Evolutionary conservation across 2,888 invertebrate genomes (phyloP), one percentile per base, ranked within the genome.

Genomic region (Drepana falcataria): DNA sequence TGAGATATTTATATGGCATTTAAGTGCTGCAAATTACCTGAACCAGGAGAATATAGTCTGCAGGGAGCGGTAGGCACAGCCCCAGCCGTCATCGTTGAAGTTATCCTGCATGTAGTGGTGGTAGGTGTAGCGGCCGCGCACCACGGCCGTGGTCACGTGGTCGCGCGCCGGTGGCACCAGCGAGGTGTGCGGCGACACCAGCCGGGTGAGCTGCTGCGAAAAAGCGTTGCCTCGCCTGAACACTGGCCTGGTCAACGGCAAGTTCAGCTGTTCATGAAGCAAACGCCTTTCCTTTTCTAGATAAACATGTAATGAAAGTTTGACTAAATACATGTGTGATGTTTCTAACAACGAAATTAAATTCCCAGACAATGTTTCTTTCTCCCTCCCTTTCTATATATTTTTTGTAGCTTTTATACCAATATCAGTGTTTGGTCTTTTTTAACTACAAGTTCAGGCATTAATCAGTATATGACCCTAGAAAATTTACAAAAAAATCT

Each of bases 1-100:
- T 21, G 21, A 21, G 21, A 21, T n/a, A 21, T 21, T 21, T 21
- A 21, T 21, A 21, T 21, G 21, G 21, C 21, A 21, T 21, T 21
- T 48, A 53, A 37, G 40, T 35, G 35, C 48, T 48, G 47, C 9
- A 52, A 73, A 79, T 76, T 80, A 93, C 93, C 93, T 93, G 78
- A 97, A 98, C 99, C 99, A 99, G 0, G 99, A 99, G 63, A 96
- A 94, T 61, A 99, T 93, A 0, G 99, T 99, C 89, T 99, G 99
- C 73, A 99, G 92, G 0, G 99, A 99, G 59, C 99, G 93, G 79
- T 99, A 99, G 0, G 99, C 99, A 90, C 99, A 99, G 3, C 99
- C 99, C 99, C 99, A 99, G n/a, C 98, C 98, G 80, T 96, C 95
- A 75, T 99, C 99, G 82, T 99, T 96, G 79, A 97, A 94, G 65